Percentiles rank a stretch among this genome's conserved stretches.
Evolutionary conservation across 2,113 vertebrate genomes (phyloP).

Genomic region (Caracal caracal): DNA sequence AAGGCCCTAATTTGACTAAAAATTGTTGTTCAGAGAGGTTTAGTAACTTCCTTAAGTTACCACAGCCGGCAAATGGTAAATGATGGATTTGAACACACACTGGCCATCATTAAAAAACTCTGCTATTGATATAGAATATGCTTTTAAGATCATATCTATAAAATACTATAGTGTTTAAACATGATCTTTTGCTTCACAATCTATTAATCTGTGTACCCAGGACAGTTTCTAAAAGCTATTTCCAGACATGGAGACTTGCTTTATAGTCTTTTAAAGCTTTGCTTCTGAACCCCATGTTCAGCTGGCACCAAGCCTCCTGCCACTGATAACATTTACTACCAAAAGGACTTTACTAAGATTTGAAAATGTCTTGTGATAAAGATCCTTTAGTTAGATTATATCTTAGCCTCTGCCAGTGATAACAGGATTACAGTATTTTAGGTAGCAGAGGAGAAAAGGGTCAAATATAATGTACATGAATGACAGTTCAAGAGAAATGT

Average conservation of each 20-base stretch:
- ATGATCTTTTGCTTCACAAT: not conserved
- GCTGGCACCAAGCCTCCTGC: not conserved
- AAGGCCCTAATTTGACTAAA: not conserved
- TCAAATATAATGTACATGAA: not conserved
- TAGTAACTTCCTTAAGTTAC: not conserved
- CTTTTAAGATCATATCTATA: not conserved
- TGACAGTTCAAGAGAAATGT: not conserved
- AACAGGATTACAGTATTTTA: not conserved
- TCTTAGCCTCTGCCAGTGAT: not conserved
- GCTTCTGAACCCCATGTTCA: not conserved
- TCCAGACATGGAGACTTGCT: not conserved
- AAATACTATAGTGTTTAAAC: not conserved
- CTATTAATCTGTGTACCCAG: not conserved
- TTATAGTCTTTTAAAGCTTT: not conserved
- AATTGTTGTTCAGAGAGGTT: not conserved
- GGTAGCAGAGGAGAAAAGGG: not conserved
- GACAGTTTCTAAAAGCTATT: not conserved
- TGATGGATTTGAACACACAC: not conserved
- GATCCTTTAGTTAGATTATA: not conserved
- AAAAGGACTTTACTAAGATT: not conserved
- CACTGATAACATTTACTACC: not conserved
- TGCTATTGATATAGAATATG: not conserved
- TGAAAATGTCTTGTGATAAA: conserved; percentile 1
- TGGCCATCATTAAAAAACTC: not conserved
- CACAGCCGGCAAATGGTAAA: not conserved